Evolutionary conservation across 2,113 vertebrate species (phyloP).

Genomic region (rat (Rattus norvegicus)): DNA sequence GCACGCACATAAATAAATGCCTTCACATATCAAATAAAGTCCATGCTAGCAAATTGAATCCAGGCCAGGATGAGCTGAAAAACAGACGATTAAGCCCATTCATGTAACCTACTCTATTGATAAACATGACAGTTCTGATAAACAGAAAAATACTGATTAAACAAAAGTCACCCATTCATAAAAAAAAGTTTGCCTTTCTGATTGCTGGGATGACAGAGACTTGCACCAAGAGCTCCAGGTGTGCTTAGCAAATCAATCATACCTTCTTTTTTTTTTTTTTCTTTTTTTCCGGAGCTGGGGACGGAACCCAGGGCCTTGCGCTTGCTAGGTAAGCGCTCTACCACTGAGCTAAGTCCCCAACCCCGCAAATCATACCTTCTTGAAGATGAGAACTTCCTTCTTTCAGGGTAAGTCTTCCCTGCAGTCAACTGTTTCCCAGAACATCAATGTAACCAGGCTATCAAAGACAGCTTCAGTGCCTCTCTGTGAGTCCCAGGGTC

Average conservation of each 20-base stretch:
- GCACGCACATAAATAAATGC: background rate
- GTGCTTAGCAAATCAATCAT: background rate
- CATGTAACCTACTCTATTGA: background rate
- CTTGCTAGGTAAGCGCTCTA: no score
- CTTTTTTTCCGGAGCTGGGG: no score
- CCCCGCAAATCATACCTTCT: background rate
- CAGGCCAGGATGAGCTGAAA: constrained; percentile 11
- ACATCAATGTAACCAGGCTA: background rate
- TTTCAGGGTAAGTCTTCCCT: background rate
- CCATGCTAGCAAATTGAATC: background rate
- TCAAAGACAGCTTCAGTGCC: background rate
- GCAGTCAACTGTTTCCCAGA: background rate
- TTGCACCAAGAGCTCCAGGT: background rate
- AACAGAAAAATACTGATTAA: constrained; percentile 2
- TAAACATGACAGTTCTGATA: background rate
- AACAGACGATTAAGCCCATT: background rate
- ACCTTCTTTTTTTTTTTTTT: no score
- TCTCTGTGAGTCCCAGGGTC: background rate
- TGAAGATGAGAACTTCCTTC: background rate
- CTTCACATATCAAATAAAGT: background rate
- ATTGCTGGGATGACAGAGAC: background rate
- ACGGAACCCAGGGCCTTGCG: no score
- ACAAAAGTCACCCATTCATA: background rate
- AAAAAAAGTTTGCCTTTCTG: background rate
- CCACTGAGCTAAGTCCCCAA: no score